Conservation (phyloP, 2,888 invertebrate genomes). For the Caradrina clavipalpis region DNA sequence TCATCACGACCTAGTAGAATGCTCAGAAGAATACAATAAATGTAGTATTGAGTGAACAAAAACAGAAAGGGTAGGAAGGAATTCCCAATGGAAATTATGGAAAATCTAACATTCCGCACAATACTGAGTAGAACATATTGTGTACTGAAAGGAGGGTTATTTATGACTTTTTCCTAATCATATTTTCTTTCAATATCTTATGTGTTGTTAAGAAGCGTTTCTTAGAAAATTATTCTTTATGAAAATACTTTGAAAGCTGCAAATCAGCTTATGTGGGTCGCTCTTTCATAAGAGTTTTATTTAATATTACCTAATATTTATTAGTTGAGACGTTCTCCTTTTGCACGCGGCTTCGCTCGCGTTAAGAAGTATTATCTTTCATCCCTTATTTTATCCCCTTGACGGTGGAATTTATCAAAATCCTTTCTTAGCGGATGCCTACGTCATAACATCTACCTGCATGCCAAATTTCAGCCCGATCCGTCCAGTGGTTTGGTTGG, state of each 20-base stretch:
- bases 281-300: constrained; percentile 5
- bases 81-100: constrained; percentile 69
- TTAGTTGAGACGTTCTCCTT: too few relatives aligned
- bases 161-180: constrained; percentile 44
- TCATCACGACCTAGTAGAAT: neutral
- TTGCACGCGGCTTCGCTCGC: too few relatives aligned
- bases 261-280: constrained; percentile 12
- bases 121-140: constrained; percentile 56
- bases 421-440: too few relatives aligned
- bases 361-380: too few relatives aligned
- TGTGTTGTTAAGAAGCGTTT: constrained; percentile 26
- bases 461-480: too few relatives aligned
- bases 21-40: constrained; percentile 5
- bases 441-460: too few relatives aligned
- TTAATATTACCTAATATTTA: neutral
- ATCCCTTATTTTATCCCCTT: too few relatives aligned
- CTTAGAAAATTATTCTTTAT: constrained; percentile 15
- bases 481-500: too few relatives aligned
- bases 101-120: constrained; percentile 51
- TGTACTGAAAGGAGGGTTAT: constrained; percentile 53
- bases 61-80: constrained; percentile 22
- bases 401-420: too few relatives aligned
- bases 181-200: constrained; percentile 39
- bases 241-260: constrained; percentile 11
- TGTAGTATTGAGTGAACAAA: constrained; percentile 25